Base-by-base conservation (phyloP, 2,113 vertebrate genomes). In the Elephantulus edwardii region DNA sequence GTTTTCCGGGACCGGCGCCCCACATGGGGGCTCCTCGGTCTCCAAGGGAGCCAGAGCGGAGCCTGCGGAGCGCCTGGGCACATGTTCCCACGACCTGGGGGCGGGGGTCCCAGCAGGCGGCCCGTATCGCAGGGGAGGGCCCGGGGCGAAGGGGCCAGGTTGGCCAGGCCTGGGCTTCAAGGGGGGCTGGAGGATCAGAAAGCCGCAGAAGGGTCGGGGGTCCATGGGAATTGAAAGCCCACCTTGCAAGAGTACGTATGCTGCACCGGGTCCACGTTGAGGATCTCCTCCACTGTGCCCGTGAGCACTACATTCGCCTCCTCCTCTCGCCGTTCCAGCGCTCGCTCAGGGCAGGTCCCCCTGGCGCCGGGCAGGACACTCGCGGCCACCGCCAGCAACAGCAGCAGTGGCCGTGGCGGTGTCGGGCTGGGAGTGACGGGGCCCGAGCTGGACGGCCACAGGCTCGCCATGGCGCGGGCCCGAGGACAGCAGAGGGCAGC, bases 161-260 rank as follows among this genome's bases (percentile, higher is more conserved):
- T 56, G 48, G n/a, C 54, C 54, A 46, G 40, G 54, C 58, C 62
- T 17, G 48, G 71, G 89, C n/a, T 40, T 74, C 26, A 42, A 70
- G 33, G 52, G 75, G 54, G 44, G 38, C 24, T 56, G 19, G 19
- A 24, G 52, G 16, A 35, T 12, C 17, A 30, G n/a, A 68, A 1
- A 50, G n/a, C 85, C 22, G 30, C 50, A 26, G 60, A 38, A 28
- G 40, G 38, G 35, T 38, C 38, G 35, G 64, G 89, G 56, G 52
- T 22, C 20, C 11, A 19, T 2, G 26, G 26, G 35, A 16, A 26
- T 1, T 7, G 30, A 28, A 46, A 82, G 72, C 96, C 77, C 97
- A 99, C 99, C 99, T 99, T 99, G 98, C 99, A 99, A 0, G 99
- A 99, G 90, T 99, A 99, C 66, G 99, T 99, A 92, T 99, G 98